Conservation (phyloP, 2,797 vertebrate species). For the Anabacerthia variegaticeps region DNA sequence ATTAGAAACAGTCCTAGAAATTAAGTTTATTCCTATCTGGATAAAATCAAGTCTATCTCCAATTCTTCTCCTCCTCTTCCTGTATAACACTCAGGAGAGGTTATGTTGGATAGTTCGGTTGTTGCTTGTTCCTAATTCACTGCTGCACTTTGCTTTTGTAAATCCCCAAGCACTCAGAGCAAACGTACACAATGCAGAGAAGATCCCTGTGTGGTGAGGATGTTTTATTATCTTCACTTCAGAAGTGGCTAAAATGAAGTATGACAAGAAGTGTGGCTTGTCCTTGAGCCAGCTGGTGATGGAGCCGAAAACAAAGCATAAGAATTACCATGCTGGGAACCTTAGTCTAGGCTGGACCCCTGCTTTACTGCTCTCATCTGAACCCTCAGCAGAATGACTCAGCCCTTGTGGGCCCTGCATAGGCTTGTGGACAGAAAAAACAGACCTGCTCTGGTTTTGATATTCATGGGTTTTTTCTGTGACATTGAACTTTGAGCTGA, state of each 20-base stretch:
- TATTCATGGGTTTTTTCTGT: background rate
- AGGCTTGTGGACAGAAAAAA: background rate
- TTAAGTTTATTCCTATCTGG: background rate
- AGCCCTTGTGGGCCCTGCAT: background rate
- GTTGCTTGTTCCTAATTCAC: background rate
- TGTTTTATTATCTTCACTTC: background rate
- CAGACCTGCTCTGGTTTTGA: background rate
- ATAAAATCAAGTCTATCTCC: background rate
- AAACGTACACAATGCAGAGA: background rate
- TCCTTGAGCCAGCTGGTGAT: background rate
- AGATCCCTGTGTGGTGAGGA: background rate
- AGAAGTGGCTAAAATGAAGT: background rate
- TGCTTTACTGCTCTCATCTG: background rate
- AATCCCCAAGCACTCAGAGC: background rate
- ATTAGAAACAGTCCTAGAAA: background rate
- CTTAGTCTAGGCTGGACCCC: background rate
- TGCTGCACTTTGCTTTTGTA: background rate
- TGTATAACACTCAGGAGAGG: background rate
- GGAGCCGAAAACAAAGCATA: background rate
- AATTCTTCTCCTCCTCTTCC: background rate
- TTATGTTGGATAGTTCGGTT: background rate
- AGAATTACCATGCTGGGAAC: background rate
- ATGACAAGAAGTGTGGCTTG: background rate
- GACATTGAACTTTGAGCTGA: constrained; percentile 33
- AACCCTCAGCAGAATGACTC: background rate